Base-by-base conservation (phyloP, 1,140 invertebrate species). In the Lucilia cuprina region DNA sequence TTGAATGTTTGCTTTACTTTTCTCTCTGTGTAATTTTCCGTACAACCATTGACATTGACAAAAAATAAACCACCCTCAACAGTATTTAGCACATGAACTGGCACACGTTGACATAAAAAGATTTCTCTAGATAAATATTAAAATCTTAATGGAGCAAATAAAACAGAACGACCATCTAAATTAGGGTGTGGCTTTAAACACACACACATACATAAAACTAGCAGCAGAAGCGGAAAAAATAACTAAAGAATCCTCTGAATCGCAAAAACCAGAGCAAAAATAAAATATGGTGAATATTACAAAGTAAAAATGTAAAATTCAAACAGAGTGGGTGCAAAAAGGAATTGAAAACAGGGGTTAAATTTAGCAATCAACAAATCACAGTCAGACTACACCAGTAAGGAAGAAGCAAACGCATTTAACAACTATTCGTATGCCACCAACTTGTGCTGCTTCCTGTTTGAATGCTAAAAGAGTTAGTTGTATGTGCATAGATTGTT, bases 61-160 rank as follows among this genome's bases (percentile, higher is more conserved):
- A 78, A 19, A 41, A 77, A n/a, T n/a, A n/a, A n/a, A 25, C 35
- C 77, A 80, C 77, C 77, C 77, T 80, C 77, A 80, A 30, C 19
- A 14, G 25, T 17, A 10, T 14, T 50, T 21, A 49, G 41, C 77
- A 34, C 7, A 12, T 78, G 25, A 30, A 78, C 35, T n/a, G 35
- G 41, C 4, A 19, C 13, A 80, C 5, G 77, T 19, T 35, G 77
- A 80, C 77, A 80, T 80, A 14, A 80, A 49, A 50, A 80, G 77
- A 80, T 80, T 80, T 80, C 10, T 19, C 10, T 19, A 49, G 47
- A 80, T 80, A 80, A 49, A 80, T 17, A 21, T n/a, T 25, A 80
- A 80, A 80, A 80, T 80, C 77, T 78, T 78, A 30, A n/a, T 78
- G 35, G 19, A 80, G 77, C 77, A 21, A 80, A 80, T 49, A 80